Evolutionary conservation across 1,140 invertebrate species (phyloP).

Genomic region (Ceratosolen solmsi): DNA sequence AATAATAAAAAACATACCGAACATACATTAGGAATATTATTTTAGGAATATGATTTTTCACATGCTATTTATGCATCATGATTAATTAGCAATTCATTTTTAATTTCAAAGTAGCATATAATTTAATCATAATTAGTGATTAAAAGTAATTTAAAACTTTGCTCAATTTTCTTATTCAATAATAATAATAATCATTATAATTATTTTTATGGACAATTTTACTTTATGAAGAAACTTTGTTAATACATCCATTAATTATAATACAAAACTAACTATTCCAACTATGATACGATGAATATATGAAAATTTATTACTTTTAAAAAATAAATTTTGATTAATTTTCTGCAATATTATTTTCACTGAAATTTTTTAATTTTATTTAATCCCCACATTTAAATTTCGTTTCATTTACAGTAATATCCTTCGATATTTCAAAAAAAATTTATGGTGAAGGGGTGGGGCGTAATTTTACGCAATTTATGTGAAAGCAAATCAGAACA

Average conservation of each 20-base stretch:
- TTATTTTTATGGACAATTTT: not conserved
- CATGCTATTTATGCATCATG: no score
- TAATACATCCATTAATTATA: not conserved
- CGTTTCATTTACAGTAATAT: no score
- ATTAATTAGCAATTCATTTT: not conserved
- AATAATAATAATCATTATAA: not conserved
- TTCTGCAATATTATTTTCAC: not conserved
- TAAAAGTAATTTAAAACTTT: not conserved
- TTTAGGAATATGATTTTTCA: no score
- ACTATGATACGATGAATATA: no score
- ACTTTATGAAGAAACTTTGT: not conserved
- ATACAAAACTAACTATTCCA: no score
- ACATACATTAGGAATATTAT: no score
- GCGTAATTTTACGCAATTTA: not conserved
- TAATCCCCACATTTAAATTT: not conserved
- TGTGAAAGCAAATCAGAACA: not conserved
- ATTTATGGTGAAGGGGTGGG: not conserved
- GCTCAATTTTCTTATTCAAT: not conserved
- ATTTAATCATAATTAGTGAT: not conserved
- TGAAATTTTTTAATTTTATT: not conserved
- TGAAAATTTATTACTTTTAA: no score
- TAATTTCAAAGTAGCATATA: not conserved
- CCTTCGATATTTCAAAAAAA: no score
- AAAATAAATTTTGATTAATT: no score
- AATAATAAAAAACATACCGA: no score